These are phyloP conservation scores for Anseranas semipalmata DNA, from an alignment of 2,113 vertebrate genomes.

Conservation along the genomic window DNA sequence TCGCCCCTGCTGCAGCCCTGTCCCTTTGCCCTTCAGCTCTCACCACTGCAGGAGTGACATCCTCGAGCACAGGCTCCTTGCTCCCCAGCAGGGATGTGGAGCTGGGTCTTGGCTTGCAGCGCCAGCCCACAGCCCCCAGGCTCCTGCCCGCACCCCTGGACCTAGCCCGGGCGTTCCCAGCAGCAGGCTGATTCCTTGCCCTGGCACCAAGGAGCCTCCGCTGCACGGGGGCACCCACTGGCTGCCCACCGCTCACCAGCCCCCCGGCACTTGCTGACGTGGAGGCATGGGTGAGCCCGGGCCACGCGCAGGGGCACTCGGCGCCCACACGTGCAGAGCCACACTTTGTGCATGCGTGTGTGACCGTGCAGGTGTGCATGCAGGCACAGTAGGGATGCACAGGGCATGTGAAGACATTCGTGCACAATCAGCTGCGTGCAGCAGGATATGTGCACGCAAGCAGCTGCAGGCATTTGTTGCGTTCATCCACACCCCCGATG, in stretches of 20 bases:
- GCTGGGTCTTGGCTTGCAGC: accelerated
- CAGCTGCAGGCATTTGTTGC: accelerated
- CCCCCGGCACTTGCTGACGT: neutral
- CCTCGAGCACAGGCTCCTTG: neutral
- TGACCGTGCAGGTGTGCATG: accelerated
- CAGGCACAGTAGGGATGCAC: accelerated
- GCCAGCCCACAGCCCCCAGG: neutral
- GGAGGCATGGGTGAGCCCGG: neutral
- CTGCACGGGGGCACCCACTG: neutral
- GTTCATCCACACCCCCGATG: accelerated
- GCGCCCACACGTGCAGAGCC: neutral
- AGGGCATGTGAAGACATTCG: accelerated
- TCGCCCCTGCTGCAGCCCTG: neutral
- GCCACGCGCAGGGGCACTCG: neutral
- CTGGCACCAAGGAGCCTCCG: neutral
- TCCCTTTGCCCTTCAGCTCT: neutral
- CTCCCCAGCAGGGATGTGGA: no score
- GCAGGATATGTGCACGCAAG: accelerated
- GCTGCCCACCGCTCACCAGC: neutral
- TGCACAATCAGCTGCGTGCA: accelerated
- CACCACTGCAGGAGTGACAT: accelerated
- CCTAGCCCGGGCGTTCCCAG: neutral
- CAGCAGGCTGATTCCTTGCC: neutral
- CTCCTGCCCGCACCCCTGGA: neutral
- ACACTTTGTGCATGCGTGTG: accelerated